A percentile compares a stretch with the other conserved stretches of the same genome.
These are phyloP conservation scores for Lophura swinhoii DNA, from an alignment of 2,797 vertebrate species.

Conservation along the genomic window DNA sequence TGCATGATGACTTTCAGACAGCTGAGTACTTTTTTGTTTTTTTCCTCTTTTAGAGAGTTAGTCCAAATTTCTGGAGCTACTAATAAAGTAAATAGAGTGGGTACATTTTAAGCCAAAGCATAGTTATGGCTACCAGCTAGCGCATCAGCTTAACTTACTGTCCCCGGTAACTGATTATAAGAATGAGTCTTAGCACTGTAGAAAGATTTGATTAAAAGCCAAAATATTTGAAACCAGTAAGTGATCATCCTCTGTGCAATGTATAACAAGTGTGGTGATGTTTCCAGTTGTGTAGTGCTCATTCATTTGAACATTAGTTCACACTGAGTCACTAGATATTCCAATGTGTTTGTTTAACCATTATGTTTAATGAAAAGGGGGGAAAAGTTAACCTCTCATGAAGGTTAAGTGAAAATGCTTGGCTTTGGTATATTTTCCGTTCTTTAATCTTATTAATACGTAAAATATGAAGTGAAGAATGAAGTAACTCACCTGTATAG, in stretches of 20 bases:
- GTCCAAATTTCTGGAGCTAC: constrained; percentile 30
- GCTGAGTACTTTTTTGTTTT: not conserved
- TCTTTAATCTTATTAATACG: not conserved
- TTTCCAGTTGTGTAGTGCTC: not conserved
- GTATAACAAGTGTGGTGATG: not conserved
- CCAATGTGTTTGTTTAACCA: not conserved
- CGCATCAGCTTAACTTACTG: not conserved
- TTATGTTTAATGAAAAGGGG: not conserved
- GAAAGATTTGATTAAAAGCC: constrained; percentile 42
- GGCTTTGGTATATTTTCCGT: not conserved
- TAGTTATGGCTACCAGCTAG: constrained; percentile 35
- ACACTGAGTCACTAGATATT: not conserved
- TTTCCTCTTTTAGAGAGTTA: not conserved
- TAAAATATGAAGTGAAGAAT: not conserved
- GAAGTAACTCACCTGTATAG: not conserved
- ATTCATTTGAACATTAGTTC: not conserved
- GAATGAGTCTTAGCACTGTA: constrained; percentile 10
- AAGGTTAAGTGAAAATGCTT: not conserved
- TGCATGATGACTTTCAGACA: not conserved
- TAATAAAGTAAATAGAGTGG: constrained; percentile 49
- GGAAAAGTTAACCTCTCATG: not conserved
- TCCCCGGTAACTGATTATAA: not conserved
- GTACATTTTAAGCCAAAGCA: constrained; percentile 21
- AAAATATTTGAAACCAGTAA: constrained; percentile 11
- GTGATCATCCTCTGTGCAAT: not conserved